phyloP scores from a whole-genome alignment of 2,888 invertebrate genomes.

The Orthonevra nobilis region DNA sequence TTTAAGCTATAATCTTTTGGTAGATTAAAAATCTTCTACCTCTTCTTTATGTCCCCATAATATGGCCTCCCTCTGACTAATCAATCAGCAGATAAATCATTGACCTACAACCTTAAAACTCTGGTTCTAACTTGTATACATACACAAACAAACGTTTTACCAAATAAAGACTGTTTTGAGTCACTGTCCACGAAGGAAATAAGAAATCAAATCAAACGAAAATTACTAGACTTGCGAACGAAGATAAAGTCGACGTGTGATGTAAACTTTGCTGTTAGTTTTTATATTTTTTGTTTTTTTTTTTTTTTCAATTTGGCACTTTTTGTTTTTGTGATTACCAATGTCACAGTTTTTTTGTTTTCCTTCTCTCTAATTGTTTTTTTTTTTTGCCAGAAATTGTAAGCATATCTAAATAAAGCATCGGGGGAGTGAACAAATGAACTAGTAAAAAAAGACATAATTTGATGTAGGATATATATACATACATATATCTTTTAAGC shows the following conservation, averaged over 20 bases:
- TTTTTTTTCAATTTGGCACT: not conserved
- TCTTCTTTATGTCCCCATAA: too few species aligned
- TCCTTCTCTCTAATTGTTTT: constrained; percentile 24
- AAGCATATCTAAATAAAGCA: constrained; percentile 16
- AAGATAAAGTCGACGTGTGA: constrained; percentile 41
- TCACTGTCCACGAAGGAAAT: constrained; percentile 45
- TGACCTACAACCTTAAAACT: constrained; percentile 10
- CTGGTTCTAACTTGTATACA: constrained; percentile 18
- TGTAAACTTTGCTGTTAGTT: constrained; percentile 42
- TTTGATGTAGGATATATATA: too few species aligned
- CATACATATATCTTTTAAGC: constrained; percentile 1
- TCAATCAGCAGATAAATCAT: not conserved
- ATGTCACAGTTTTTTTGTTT: constrained; percentile 19
- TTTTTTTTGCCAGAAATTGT: constrained; percentile 9
- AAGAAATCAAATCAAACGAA: constrained; percentile 15
- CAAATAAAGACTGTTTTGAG: constrained; percentile 30
- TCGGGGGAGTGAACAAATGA: constrained; percentile 41
- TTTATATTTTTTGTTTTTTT: constrained; percentile 10
- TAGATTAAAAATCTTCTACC: too few species aligned
- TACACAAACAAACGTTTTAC: constrained; percentile 2
- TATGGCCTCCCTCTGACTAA: constrained; percentile 22
- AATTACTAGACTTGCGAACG: constrained; percentile 25
- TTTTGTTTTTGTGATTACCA: too few species aligned
- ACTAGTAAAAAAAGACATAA: constrained; percentile 50
- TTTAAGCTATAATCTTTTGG: too few species aligned